phyloP scores from a whole-genome alignment of 2,113 vertebrate genomes.

The Irena cyanogastra region DNA sequence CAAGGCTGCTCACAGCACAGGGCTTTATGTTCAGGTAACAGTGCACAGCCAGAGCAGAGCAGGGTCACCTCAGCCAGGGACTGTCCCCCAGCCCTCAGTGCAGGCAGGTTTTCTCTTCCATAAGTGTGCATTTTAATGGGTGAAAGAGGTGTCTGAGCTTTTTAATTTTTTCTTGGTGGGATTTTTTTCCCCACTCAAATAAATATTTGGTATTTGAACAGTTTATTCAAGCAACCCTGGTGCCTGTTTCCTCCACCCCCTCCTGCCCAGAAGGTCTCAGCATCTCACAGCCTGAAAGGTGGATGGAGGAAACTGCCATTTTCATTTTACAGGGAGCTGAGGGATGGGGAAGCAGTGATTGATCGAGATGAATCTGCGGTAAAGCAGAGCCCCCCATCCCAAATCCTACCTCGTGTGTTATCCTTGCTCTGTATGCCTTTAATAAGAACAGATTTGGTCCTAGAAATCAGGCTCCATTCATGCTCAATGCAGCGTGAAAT shows the following conservation, averaged over 20 bases:
- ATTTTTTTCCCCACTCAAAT: neutral
- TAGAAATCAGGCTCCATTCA: neutral
- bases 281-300: neutral
- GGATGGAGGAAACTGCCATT: neutral
- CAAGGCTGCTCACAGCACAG: neutral
- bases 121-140: neutral
- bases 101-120: neutral
- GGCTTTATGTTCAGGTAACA: neutral
- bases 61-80: neutral
- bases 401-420: neutral
- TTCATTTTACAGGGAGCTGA: neutral
- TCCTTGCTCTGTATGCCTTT: neutral
- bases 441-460: neutral
- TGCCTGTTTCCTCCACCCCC: neutral
- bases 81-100: neutral
- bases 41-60: neutral
- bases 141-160: neutral
- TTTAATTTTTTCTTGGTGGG: neutral
- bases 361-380: neutral
- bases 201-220: neutral
- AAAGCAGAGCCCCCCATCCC: neutral
- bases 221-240: neutral
- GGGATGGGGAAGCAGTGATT: neutral
- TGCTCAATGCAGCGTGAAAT: conserved; percentile 14
- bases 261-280: neutral